Conservation (phyloP, 2,797 vertebrate species). For the Eulemur coronatus region DNA sequence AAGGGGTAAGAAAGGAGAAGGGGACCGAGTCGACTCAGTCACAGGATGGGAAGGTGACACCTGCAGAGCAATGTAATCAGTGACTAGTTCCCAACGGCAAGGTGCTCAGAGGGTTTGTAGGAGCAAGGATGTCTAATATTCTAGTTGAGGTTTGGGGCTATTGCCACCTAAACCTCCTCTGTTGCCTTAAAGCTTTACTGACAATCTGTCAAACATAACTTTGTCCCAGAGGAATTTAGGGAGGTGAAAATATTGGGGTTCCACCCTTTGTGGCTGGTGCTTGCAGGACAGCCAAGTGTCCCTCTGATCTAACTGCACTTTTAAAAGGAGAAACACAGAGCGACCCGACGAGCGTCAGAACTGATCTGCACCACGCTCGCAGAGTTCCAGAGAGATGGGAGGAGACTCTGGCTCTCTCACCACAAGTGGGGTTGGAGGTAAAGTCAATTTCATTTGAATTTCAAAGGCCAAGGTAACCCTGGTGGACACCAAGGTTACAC, state of each 20-base stretch:
- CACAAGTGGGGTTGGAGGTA: too few relatives aligned
- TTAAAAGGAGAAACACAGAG: neutral
- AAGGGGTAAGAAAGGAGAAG: neutral
- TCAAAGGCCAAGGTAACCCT: neutral
- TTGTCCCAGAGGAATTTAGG: neutral
- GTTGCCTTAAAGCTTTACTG: neutral
- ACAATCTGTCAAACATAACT: neutral
- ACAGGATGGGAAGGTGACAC: fast-evolving
- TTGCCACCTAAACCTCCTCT: neutral
- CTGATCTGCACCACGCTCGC: neutral
- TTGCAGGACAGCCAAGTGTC: neutral
- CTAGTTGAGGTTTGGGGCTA: neutral
- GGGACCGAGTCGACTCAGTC: neutral
- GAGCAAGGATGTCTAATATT: neutral
- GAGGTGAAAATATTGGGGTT: neutral
- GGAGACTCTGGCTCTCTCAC: neutral
- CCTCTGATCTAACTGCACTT: too few relatives aligned
- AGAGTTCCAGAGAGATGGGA: neutral
- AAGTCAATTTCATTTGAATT: neutral
- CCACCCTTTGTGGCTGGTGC: neutral
- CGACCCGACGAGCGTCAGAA: neutral
- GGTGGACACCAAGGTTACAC: neutral
- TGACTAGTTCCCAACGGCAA: neutral
- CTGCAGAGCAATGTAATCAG: neutral
- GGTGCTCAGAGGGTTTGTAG: neutral